Base-by-base conservation (phyloP, 2,888 invertebrate species). In the Callinectes sapidus region DNA sequence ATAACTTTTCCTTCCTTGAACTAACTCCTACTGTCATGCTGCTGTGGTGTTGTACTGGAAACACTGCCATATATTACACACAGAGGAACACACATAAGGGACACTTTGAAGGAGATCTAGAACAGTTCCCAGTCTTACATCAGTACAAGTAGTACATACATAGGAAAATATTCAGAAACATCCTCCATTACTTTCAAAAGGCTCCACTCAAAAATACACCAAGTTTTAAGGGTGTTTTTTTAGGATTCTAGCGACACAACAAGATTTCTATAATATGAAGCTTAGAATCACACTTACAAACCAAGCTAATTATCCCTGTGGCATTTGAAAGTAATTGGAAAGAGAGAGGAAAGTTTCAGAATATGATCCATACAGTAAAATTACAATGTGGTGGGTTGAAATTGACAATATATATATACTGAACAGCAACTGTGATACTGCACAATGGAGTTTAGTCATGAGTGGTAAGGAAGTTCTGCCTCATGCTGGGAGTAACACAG, bases 11-110 rank as follows among this genome's bases (percentile, higher is more conserved):
- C 28, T 32, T 28, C 71, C 71, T 61, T 61, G 23, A 61, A 61
- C 61, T 61, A 61, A 61, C 23, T 61, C 61, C 61, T 61, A 61
- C 71, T 77, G 71, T 77, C 71, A 77, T 77, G 71, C 71, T 77
- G n/a, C 28, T 28, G 61, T 61, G 61, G 23, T 61, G 23, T 61
- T 61, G 61, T 61, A 61, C 23, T 61, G 23, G 61, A 61, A 61
- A 61, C 23, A 61, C 23, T 61, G 23, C 61, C 61, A 61, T 23
- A 61, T 23, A 61, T 18, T 61, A 61, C 61, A 61, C 61, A 61
- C 61, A 61, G 48, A 48, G 48, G 48, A 28, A 2, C 35, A 81
- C 81, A 81, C 16, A 16, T 32, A 81, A 81, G 14, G 81, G 32
- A 81, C n/a, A 71, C 81, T 35, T 81, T 32, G 81, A 35, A 81